Evolutionary conservation across 2,113 vertebrate species (phyloP).

Genomic region (Lichenostomus cassidix): DNA sequence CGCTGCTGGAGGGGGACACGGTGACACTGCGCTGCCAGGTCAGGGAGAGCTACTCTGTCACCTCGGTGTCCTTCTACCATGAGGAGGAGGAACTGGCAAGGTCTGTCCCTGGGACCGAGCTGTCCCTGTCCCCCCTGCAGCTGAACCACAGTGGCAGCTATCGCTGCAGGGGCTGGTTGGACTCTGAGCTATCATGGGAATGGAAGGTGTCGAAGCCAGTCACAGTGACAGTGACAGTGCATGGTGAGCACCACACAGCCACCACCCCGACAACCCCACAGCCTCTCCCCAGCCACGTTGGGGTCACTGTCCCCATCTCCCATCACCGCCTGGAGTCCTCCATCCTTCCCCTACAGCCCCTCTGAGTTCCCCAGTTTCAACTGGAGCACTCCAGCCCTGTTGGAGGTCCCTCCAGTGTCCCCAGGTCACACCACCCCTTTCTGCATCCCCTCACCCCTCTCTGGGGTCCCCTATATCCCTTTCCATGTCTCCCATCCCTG

Average conservation of each 20-base stretch:
- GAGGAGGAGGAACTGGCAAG: fast-evolving
- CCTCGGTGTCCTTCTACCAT: fast-evolving
- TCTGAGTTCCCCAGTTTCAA: neutral
- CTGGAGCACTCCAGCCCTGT: neutral
- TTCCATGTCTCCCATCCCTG: too few species aligned
- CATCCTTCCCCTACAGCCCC: too few species aligned
- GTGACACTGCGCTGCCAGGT: neutral
- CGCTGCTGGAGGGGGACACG: neutral
- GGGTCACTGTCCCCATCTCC: neutral
- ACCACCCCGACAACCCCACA: too few species aligned
- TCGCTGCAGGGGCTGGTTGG: fast-evolving
- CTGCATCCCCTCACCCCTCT: too few species aligned
- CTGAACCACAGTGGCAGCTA: neutral
- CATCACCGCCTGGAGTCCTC: neutral
- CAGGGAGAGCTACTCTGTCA: fast-evolving
- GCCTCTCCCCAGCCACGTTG: too few species aligned
- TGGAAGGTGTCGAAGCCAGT: neutral
- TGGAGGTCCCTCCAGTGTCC: too few species aligned
- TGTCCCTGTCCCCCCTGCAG: neutral
- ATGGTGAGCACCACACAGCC: neutral
- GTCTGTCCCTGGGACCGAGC: neutral
- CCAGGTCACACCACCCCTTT: too few species aligned
- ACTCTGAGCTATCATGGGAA: fast-evolving
- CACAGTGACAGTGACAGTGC: neutral
- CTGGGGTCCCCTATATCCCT: too few species aligned